These are phyloP conservation scores for Tapera naevia DNA, from an alignment of 2,797 vertebrate genomes.

Conservation along the genomic window DNA sequence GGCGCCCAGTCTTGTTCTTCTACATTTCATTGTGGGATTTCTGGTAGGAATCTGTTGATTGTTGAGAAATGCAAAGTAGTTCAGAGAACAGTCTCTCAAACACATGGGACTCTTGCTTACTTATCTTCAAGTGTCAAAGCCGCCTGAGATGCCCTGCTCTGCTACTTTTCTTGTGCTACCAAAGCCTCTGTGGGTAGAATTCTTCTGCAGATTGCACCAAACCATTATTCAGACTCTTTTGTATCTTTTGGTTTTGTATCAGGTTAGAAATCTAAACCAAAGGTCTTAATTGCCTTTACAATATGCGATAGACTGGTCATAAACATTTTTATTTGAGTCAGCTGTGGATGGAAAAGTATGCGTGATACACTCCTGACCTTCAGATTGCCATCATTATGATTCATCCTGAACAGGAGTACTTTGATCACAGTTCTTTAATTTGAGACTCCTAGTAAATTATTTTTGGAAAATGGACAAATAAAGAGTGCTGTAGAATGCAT, in stretches of 20 bases:
- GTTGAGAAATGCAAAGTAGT: background rate
- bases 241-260: background rate
- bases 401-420: background rate
- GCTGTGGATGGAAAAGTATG: background rate
- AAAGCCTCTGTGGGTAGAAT: background rate
- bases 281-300: background rate
- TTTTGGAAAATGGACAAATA: background rate
- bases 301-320: background rate
- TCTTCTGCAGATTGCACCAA: background rate
- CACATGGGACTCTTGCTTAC: background rate
- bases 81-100: background rate
- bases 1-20: background rate
- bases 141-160: background rate
- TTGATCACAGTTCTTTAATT: background rate
- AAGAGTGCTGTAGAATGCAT: background rate
- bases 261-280: background rate
- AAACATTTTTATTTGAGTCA: background rate
- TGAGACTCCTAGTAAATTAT: background rate
- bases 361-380: background rate
- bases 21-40: background rate
- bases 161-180: background rate
- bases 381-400: background rate
- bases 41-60: background rate
- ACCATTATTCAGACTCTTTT: background rate
- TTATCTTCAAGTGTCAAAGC: background rate